Evolutionary conservation across 2,888 invertebrate species (phyloP), one percentile per base, ranked within the genome.

Genomic region (Scaeva pyrastri): DNA sequence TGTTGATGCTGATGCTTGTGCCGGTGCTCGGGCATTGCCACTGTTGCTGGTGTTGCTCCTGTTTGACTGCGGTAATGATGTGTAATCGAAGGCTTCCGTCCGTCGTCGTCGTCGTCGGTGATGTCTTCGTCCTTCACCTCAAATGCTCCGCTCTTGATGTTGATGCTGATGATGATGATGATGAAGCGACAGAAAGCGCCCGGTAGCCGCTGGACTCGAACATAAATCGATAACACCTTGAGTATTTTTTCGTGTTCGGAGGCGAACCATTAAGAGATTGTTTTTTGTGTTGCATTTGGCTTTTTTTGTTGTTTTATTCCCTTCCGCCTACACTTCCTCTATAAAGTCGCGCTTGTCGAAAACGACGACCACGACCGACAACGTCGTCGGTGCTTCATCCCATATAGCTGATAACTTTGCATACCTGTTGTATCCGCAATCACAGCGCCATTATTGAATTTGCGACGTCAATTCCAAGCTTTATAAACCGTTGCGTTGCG

Each of bases 211-310:
- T 91, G 90, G 90, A 91, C 90, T 90, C 91, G 92, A 92, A 92
- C 93, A 92, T 92, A 92, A 92, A 93, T 93, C 92, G 92, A 92
- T 92, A 92, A 92, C 91, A 92, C 91, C 74, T 92, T 92, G 92
- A 92, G 92, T 92, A 92, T 92, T 91, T 92, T 92, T 92, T 92
- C 92, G 91, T 92, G 92, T 92, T 92, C 90, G 89, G 89, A 92
- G 92, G 92, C 93, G 93, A 92, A 91, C 92, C 93, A 92, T 92
- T 92, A 92, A 93, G 91, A 91, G 91, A 92, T 92, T 92, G 92
- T 92, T 91, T 86, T 86, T 86, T 73, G 77, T 86, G 86, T 86
- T 86, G 78, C 82, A 80, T 84, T 84, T 84, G 74, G 71, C 43
- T 75, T 80, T 79, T 79, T 52, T 39, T 39, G 1, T 8, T 74